These are phyloP conservation scores for Caenorhabditis briggsae DNA, from an alignment of 1,140 invertebrate species.

Conservation along the genomic window DNA sequence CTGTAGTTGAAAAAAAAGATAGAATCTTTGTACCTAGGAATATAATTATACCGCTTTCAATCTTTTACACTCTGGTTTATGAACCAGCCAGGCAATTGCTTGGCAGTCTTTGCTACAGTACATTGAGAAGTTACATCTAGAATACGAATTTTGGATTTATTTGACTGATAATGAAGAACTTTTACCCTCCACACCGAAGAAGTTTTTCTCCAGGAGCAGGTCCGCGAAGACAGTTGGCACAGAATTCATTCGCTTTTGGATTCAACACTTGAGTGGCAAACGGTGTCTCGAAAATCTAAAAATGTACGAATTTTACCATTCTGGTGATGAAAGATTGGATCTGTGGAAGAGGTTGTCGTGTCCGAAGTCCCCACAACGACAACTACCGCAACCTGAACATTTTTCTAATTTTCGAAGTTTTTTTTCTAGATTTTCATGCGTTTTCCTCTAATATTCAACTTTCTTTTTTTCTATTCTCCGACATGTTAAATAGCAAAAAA, in stretches of 20 bases:
- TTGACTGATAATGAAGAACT: background rate
- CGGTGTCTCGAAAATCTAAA: slow-evolving; percentile 68
- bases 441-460: too few species aligned
- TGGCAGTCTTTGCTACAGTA: slow-evolving; percentile 74
- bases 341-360: too few species aligned
- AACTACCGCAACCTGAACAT: too few species aligned
- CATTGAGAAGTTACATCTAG: slow-evolving; percentile 67
- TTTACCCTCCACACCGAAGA: slow-evolving; percentile 64
- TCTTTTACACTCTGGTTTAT: slow-evolving; percentile 68
- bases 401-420: too few species aligned
- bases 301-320: too few species aligned
- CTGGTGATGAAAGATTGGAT: too few species aligned
- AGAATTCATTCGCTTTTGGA: slow-evolving; percentile 67
- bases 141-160: background rate
- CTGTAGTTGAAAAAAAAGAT: slow-evolving; percentile 3
- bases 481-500: too few species aligned
- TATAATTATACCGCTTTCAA: slow-evolving; percentile 62
- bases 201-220: slow-evolving; percentile 63
- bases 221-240: slow-evolving; percentile 70
- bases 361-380: too few species aligned
- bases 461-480: background rate
- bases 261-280: slow-evolving; percentile 70
- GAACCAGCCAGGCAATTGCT: slow-evolving; percentile 70
- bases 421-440: too few species aligned
- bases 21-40: background rate